Base-by-base conservation (phyloP, 2,113 vertebrate genomes). In the Macquaria australasica region DNA sequence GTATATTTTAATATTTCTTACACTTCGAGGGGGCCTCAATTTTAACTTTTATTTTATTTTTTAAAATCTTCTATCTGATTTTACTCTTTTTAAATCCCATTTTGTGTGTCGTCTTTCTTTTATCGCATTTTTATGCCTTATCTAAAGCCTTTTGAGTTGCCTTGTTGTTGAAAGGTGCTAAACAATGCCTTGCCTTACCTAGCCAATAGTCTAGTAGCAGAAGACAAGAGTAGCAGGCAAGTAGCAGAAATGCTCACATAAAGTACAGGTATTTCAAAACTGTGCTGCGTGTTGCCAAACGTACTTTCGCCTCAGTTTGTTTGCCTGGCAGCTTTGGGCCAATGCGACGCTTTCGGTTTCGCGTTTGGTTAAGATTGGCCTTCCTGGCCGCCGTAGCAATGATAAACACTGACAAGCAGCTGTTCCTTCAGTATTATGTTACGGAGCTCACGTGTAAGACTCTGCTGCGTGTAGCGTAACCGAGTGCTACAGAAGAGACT, bases 381-480 rank as follows among this genome's bases (percentile, higher is more conserved):
- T 31, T 45, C 16, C 59, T 9, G 73, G 81, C 75, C 60, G 41
- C 94, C 94, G 89, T 95, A 93, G 79, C 1, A 12, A 41, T 64
- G 77, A 88, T 89, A 89, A 93, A 92, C 82, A 92, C 63, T 87
- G 89, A 91, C 93, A 90, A 73, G 90, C 93, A 94, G 93, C 94
- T 95, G 94, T 93, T 90, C 86, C 39, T 28, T 64, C 62, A 60
- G 71, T 89, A 37, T 92, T 79, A 59, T 70, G 66, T 90, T 89
- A 85, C 89, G 43, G 20, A 67, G 50, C 83, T 85, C 90, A 88
- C 88, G 83, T 91, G 90, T 88, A 67, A 2, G 43, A 8, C 23
- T 68, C 77, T 21, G 15, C 25, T 77, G 23, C 25, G 25, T 51
- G 56, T 23, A 62, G 39, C 53, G 66, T 43, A 56, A 28, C 18